These are phyloP conservation scores for Lithodes maja DNA, from an alignment of 2,888 invertebrate species.

Conservation along the genomic window DNA sequence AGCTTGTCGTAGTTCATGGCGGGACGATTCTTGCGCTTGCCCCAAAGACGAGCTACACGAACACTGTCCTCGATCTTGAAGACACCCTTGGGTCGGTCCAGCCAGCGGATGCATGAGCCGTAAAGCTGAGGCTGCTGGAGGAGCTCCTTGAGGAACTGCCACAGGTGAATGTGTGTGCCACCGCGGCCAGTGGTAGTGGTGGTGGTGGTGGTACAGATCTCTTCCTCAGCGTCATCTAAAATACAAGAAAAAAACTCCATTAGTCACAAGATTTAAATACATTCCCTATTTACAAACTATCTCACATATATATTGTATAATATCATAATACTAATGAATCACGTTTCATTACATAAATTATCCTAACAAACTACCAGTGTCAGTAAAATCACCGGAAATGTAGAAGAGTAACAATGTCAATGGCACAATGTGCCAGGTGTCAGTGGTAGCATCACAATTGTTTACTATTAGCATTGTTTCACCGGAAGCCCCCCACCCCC, in stretches of 20 bases:
- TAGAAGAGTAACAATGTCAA: neutral
- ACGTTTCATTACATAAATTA: neutral
- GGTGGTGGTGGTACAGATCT: slow-evolving; percentile 5
- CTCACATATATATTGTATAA: neutral
- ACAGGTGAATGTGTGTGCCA: slow-evolving; percentile 93
- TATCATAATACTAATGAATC: neutral
- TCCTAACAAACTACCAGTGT: neutral
- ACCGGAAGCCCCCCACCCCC: neutral
- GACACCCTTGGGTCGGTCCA: slow-evolving; percentile 93
- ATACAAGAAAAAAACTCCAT: neutral
- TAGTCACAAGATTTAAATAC: neutral
- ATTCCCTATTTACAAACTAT: no score
- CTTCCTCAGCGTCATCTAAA: slow-evolving; percentile 36
- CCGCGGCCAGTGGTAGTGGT: slow-evolving; percentile 64
- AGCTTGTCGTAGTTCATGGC: slow-evolving; percentile 99
- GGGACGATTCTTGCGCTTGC: slow-evolving; percentile 96
- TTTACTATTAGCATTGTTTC: slow-evolving; percentile 17
- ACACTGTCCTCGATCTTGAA: slow-evolving; percentile 99
- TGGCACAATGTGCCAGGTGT: neutral
- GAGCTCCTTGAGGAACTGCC: slow-evolving; percentile 98
- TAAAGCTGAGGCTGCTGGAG: slow-evolving; percentile 90
- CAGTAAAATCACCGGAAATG: neutral
- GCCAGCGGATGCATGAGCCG: slow-evolving; percentile 97
- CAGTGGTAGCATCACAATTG: neutral
- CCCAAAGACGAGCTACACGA: slow-evolving; percentile 97